A percentile compares a stretch with the other conserved stretches of the same genome.
These are phyloP conservation scores for Orussus abietinus DNA, from an alignment of 1,140 invertebrate genomes.

Conservation along the genomic window DNA sequence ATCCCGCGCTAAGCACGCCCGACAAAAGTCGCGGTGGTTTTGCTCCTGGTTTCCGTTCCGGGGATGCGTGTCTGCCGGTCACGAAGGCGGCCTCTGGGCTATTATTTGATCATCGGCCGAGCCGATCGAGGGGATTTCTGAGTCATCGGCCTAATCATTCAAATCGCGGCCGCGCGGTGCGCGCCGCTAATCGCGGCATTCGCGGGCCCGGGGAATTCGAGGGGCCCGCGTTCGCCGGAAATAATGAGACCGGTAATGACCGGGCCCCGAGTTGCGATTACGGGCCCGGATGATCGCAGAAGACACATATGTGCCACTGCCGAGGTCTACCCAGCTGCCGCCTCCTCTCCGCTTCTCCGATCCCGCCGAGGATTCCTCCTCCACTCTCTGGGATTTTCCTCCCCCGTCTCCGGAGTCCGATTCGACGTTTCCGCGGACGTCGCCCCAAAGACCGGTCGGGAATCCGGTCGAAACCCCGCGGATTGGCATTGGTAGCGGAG, in stretches of 20 bases:
- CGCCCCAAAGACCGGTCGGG: constrained; percentile 17
- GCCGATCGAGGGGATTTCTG: constrained; percentile 23
- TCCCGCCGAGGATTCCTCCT: not conserved
- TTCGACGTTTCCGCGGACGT: constrained; percentile 11
- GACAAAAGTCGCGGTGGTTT: constrained; percentile 5
- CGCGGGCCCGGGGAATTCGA: no score
- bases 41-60: constrained; percentile 20
- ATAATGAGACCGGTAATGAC: constrained; percentile 7
- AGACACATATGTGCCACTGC: not conserved
- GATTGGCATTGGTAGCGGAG: constrained; percentile 46
- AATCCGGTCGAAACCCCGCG: constrained; percentile 18
- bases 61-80: constrained; percentile 19
- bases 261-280: constrained; percentile 4
- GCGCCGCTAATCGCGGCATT: no score
- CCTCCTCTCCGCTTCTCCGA: not conserved
- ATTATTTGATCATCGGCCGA: constrained; percentile 34
- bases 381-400: not conserved
- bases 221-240: constrained; percentile 7
- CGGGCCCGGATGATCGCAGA: not conserved
- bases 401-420: not conserved
- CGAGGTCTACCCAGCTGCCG: no score
- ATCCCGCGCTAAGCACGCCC: no score
- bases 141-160: constrained; percentile 42
- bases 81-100: constrained; percentile 26
- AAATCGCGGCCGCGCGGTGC: constrained; percentile 25